These are phyloP conservation scores for Microcebus jonahi DNA, from an alignment of 2,113 vertebrate genomes.

Conservation along the genomic window DNA sequence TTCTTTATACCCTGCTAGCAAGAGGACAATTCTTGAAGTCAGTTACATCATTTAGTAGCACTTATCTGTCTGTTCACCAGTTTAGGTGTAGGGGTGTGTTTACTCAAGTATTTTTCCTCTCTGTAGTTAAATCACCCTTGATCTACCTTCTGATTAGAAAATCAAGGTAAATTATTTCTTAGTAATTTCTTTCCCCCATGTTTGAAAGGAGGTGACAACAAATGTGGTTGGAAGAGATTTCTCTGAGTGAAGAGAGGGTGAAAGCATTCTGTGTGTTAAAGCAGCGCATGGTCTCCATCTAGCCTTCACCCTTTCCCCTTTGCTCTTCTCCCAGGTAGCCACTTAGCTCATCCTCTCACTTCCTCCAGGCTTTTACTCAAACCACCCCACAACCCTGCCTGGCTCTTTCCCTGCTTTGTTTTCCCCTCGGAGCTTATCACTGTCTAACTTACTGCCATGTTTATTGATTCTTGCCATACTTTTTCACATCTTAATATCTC, in stretches of 20 bases:
- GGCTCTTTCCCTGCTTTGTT: not conserved
- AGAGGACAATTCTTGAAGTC: not conserved
- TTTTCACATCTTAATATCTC: not conserved
- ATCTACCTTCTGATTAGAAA: slow-evolving; percentile 11
- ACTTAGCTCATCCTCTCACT: not conserved
- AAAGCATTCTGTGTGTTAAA: not conserved
- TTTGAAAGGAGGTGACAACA: not conserved
- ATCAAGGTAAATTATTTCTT: not conserved
- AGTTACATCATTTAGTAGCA: not conserved
- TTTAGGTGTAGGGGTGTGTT: not conserved
- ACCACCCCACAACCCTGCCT: not conserved
- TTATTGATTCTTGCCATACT: not conserved
- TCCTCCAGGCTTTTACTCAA: not conserved
- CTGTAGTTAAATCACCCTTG: not conserved
- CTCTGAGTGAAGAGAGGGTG: not conserved
- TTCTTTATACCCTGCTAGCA: not conserved
- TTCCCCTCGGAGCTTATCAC: not conserved
- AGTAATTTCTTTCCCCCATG: not conserved
- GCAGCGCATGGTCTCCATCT: not conserved
- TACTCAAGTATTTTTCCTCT: not conserved
- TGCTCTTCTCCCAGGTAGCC: not conserved
- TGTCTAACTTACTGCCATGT: not conserved
- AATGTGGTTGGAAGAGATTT: not conserved
- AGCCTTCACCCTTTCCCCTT: not conserved
- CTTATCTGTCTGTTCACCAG: not conserved